These are phyloP conservation scores for Adelosebastes latens DNA, from an alignment of 2,797 vertebrate species.

Conservation along the genomic window DNA sequence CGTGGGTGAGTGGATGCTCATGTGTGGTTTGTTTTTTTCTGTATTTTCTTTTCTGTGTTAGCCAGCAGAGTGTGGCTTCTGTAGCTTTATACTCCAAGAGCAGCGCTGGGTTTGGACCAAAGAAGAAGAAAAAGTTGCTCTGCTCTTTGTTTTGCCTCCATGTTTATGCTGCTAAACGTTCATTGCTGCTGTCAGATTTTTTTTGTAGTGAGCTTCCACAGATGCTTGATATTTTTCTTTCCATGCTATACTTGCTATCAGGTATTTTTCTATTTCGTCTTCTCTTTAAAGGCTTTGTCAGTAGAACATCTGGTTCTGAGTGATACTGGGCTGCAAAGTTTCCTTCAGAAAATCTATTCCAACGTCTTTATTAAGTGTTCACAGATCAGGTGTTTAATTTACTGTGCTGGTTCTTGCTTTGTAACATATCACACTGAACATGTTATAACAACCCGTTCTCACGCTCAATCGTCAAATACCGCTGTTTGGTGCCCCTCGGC, in stretches of 20 bases:
- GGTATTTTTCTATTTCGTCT: background rate
- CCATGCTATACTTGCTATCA: background rate
- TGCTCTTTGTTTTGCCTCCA: background rate
- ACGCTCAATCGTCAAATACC: no score
- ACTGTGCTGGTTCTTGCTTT: no score
- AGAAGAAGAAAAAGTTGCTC: background rate
- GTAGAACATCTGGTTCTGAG: background rate
- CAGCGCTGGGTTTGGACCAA: background rate
- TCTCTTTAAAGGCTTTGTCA: background rate
- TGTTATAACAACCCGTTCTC: no score
- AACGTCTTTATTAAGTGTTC: background rate
- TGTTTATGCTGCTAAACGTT: background rate
- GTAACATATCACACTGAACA: no score
- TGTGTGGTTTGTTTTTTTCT: constrained; percentile 35
- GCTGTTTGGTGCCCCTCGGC: no score
- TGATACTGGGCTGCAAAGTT: background rate
- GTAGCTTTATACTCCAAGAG: constrained; percentile 14
- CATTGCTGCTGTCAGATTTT: background rate
- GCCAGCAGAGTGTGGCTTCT: constrained; percentile 48
- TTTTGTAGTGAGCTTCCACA: background rate
- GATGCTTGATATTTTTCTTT: background rate
- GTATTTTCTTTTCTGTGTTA: constrained; percentile 36
- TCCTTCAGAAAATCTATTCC: background rate
- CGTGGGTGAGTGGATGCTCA: constrained; percentile 42
- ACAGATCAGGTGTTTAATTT: background rate